Evolutionary conservation across 2,113 vertebrate species (phyloP), one percentile per base, ranked within the genome.

Genomic region (Orycteropus afer): DNA sequence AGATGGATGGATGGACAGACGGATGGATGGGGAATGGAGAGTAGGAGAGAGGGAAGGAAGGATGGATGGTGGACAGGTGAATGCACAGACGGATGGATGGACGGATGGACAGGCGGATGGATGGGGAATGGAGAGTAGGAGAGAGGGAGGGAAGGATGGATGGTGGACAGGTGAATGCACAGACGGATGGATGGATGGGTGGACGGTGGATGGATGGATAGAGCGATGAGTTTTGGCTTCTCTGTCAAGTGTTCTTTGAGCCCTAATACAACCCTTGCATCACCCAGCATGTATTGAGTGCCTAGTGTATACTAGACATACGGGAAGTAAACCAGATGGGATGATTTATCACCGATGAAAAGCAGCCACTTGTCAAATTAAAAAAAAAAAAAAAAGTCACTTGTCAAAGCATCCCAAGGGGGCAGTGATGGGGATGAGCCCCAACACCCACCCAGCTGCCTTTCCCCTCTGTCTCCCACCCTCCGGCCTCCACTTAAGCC

Each of bases 11-110:
- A 3, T 5, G 42, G 25, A 23, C 11, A 27, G 25, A 22, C 7
- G 34, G 7, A 11, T n/a, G 20, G n/a, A 8, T 34, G 4, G 32
- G 17, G 34, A 20, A 4, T 22, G 34, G 14, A 4, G 5, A 4
- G n/a, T 37, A 37, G 49, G 37, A 83, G 5, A 23, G 34, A 47
- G 23, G 65, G 49, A 53, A 2, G 45, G 13, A 22, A 2, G 80
- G 32, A 34, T 1, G 8, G 22, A 7, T 4, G 11, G 25, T 1
- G 8, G 22, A 7, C 2, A 7, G 25, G 78, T 2, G 25, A 13
- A 9, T 2, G n/a, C 47, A 34, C 8, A 23, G 69, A 51, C n/a
- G 29, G 29, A 12, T 59, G 40, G 53, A 18, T 59, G 79, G 37
- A 61, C 10, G 55, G 15, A 45, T 71, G n/a, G n/a, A 71, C n/a